Conservation (phyloP, 2,797 vertebrate species). For the Threskiornis aethiopicus region DNA sequence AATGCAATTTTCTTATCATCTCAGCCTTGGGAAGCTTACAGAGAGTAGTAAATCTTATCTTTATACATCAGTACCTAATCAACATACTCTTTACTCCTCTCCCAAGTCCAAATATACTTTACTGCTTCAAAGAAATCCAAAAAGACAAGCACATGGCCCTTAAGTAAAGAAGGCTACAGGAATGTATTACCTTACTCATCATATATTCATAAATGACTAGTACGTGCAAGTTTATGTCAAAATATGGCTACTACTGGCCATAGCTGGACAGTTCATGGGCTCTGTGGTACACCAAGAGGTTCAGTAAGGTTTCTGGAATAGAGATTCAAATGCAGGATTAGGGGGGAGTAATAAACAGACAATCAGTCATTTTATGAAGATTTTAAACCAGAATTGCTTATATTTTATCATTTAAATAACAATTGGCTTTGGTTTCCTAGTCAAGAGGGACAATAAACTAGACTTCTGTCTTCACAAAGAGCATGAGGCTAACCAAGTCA, state of each 20-base stretch:
- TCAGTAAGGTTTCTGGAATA: neutral
- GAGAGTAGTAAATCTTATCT: neutral
- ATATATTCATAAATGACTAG: neutral
- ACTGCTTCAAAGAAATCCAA: neutral
- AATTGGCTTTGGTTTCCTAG: conserved; percentile 20
- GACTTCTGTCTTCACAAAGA: neutral
- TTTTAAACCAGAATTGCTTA: conserved; percentile 2
- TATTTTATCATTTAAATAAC: neutral
- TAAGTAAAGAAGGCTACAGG: neutral
- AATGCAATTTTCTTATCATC: neutral
- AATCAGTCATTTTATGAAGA: neutral
- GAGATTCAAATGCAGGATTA: neutral
- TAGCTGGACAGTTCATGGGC: neutral
- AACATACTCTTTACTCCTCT: neutral
- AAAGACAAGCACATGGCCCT: neutral
- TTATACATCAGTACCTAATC: neutral
- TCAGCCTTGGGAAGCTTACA: neutral
- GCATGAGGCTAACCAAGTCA: neutral
- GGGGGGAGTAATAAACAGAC: neutral
- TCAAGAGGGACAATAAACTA: neutral
- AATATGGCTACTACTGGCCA: neutral
- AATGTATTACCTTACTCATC: neutral
- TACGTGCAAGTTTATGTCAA: neutral
- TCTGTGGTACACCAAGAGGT: neutral
- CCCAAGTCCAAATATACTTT: neutral